phyloP scores from a whole-genome alignment of 2,797 vertebrate genomes.

The Ptychadena robeensis region DNA sequence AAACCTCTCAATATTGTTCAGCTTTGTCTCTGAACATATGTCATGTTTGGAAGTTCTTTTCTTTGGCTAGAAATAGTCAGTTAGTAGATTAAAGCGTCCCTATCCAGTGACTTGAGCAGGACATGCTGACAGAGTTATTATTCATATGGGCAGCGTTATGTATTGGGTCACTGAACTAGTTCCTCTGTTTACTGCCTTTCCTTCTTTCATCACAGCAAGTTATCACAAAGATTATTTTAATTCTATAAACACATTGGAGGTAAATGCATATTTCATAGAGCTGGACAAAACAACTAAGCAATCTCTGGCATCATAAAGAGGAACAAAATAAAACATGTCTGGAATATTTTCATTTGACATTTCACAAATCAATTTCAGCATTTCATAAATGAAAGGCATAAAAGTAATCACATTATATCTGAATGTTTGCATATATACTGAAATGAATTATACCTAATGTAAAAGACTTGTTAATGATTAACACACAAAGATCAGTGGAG shows the following conservation, averaged over 20 bases:
- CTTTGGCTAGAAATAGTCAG: background rate
- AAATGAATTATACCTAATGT: too few species aligned
- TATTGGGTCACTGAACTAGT: constrained; percentile 7
- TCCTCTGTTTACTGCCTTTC: background rate
- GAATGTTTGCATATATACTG: too few species aligned
- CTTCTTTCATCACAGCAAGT: background rate
- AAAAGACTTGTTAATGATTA: too few species aligned
- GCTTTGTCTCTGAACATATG: background rate
- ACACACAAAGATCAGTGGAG: too few species aligned
- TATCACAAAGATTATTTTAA: background rate
- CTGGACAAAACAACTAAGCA: background rate
- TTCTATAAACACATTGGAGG: background rate
- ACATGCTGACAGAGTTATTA: constrained; percentile 24
- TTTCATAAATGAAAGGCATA: too few species aligned
- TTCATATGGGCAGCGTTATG: constrained; percentile 2
- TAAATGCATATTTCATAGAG: background rate
- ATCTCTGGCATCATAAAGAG: background rate
- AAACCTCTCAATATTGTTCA: too few species aligned
- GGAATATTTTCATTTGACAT: too few species aligned
- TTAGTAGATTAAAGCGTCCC: constrained; percentile 3
- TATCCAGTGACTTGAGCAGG: constrained; percentile 4
- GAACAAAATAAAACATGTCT: background rate
- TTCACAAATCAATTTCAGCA: too few species aligned
- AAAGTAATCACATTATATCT: too few species aligned
- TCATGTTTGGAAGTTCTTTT: constrained; percentile 1